Evolutionary conservation across 2,888 invertebrate genomes (phyloP).

Genomic region (Caenorhabditis macrosperma): DNA sequence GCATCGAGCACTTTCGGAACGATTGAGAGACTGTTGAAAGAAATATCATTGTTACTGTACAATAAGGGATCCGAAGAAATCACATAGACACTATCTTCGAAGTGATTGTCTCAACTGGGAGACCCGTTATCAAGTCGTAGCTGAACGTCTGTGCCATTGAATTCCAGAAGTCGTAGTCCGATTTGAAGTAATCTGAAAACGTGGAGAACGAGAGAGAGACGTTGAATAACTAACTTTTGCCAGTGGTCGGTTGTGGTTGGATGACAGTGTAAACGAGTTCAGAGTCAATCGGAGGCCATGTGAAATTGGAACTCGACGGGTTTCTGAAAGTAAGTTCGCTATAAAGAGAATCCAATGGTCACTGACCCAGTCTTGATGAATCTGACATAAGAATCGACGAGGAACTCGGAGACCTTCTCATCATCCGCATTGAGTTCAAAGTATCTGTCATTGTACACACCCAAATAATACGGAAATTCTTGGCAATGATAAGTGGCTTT

Average conservation of each 20-base stretch:
- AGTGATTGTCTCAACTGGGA: constrained; percentile 4
- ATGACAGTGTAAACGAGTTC: constrained; percentile 30
- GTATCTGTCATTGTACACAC: constrained; percentile 37
- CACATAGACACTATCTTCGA: too few species aligned
- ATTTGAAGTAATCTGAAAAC: constrained; percentile 43
- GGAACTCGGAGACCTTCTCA: constrained; percentile 22
- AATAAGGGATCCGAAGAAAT: too few species aligned
- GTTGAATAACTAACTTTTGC: constrained; percentile 16
- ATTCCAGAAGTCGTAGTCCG: constrained; percentile 50
- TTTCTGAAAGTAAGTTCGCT: not conserved
- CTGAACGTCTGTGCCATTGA: constrained; percentile 26
- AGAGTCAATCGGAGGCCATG: constrained; percentile 26
- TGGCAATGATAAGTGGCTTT: constrained; percentile 49
- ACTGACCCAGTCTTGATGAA: constrained; percentile 49
- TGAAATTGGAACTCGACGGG: constrained; percentile 28
- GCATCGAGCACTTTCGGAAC: too few species aligned
- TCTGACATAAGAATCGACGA: constrained; percentile 19
- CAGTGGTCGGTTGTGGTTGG: constrained; percentile 21
- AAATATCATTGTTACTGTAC: too few species aligned
- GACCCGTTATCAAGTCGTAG: constrained; percentile 46
- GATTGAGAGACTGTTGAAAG: too few species aligned
- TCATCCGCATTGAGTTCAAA: constrained; percentile 37
- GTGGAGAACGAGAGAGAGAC: too few species aligned
- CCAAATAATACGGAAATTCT: constrained; percentile 54
- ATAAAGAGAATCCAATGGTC: not conserved